Base-by-base conservation (phyloP, 2,888 invertebrate species). In the Allophyes oxyacanthae region DNA sequence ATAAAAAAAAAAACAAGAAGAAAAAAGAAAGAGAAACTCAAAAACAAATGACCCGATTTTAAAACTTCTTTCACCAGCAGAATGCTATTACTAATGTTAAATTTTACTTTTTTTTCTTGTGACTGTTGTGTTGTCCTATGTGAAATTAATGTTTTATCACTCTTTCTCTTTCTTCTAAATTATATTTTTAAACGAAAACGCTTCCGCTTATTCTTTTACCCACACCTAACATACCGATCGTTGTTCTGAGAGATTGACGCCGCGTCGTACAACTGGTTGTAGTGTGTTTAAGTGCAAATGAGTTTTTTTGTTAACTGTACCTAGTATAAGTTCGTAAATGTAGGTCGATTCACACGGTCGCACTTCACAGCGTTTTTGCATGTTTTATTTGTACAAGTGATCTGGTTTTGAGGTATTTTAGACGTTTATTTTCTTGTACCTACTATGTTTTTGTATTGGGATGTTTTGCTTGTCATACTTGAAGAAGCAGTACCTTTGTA, bases 281-380 rank as follows among this genome's bases (percentile, higher is more conserved):
- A 84, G 82, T 82, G 79, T 75, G 79, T 83, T 82, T 81, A 83
- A 89, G 90, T 88, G 89, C 82, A 90, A 90, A 90, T 88, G 86
- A 90, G 88, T 81, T 87, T 90, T 89, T 89, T 89, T 89, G 76
- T 64, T 71, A 73, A 73, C 68, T 56, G 64, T 75, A 56, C 68
- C 50, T 65, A 63, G 70, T 70, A 67, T 59, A 51, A 59, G 55
- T 51, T 59, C 49, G 43, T 59, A 60, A 69, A 72, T 70, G 64
- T 60, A 63, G 64, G 67, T 72, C 70, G 58, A 64, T 67, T 59
- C 56, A 51, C 45, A 63, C 66, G 70, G 64, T 53, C 65, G 14
- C 67, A 55, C 57, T 33, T 57, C 48, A 36, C 46, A 64, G 26
- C 40, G 44, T 55, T 64, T 28, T 69, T 53, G 56, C 43, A 56